Evolutionary conservation across 1,140 invertebrate species (phyloP).

Genomic region (Pollicipes pollicipes): DNA sequence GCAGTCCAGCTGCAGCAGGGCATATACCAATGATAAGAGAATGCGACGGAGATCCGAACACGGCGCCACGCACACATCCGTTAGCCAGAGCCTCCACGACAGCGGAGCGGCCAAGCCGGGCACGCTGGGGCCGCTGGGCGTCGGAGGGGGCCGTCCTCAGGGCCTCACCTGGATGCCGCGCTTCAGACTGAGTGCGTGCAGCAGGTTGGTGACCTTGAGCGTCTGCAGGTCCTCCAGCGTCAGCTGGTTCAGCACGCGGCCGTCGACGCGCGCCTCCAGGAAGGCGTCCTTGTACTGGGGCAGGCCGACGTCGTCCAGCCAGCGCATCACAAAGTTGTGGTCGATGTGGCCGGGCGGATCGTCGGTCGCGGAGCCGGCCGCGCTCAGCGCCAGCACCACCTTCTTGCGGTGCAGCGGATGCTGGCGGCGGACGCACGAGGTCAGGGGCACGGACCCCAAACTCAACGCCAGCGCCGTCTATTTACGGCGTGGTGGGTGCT

Average conservation of each 20-base stretch:
- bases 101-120: too few species aligned
- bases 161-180: constrained; percentile 47
- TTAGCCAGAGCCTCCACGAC: too few species aligned
- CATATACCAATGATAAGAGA: too few species aligned
- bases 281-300: constrained; percentile 93
- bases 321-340: constrained; percentile 61
- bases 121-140: too few species aligned
- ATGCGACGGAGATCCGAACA: too few species aligned
- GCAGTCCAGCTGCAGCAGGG: too few species aligned
- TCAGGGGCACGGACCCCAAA: too few species aligned
- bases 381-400: constrained; percentile 59
- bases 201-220: constrained; percentile 65
- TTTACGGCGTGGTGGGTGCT: too few species aligned
- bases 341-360: constrained; percentile 34
- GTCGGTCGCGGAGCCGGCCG: constrained; percentile 24
- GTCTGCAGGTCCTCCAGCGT: constrained; percentile 70
- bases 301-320: constrained; percentile 90
- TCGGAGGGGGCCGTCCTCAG: too few species aligned
- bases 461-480: constrained; percentile 23
- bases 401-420: constrained; percentile 82
- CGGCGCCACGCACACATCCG: too few species aligned
- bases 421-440: constrained; percentile 21
- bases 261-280: constrained; percentile 74
- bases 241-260: constrained; percentile 71
- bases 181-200: constrained; percentile 78